These are phyloP conservation scores for Ancistrus triradiatus DNA, from an alignment of 2,113 vertebrate genomes.

Conservation along the genomic window DNA sequence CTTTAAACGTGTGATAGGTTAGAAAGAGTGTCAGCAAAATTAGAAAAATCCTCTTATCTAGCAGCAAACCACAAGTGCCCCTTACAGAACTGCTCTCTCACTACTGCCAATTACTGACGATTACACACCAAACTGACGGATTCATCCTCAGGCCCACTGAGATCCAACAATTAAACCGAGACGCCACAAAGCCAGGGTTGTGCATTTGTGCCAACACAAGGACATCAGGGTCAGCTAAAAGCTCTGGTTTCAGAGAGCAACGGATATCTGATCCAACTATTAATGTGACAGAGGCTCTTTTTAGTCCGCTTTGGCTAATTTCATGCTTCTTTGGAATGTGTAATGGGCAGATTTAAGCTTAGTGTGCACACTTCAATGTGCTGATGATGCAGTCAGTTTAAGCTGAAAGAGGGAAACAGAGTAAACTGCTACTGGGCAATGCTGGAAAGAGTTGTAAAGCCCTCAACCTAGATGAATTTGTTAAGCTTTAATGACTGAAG, in stretches of 20 bases:
- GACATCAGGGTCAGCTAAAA: background rate
- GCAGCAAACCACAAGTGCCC: background rate
- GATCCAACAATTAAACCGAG: background rate
- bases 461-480: background rate
- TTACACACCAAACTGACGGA: background rate
- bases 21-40: constrained; percentile 3
- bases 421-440: background rate
- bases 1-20: background rate
- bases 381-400: constrained; percentile 1
- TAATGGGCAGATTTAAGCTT: too few relatives aligned
- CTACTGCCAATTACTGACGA: background rate
- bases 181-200: background rate
- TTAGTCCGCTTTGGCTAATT: constrained; percentile 6
- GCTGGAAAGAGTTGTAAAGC: background rate
- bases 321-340: constrained; percentile 2
- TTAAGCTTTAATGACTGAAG: background rate
- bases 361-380: background rate
- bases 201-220: background rate
- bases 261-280: background rate
- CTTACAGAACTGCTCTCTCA: background rate
- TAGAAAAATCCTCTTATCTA: constrained; percentile 21
- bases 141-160: background rate
- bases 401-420: background rate
- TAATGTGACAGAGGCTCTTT: too few relatives aligned
- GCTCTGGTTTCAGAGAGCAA: background rate